Evolutionary conservation across 1,140 invertebrate species (phyloP), one percentile per base, ranked within the genome.

Genomic region (Drosophila simulans): DNA sequence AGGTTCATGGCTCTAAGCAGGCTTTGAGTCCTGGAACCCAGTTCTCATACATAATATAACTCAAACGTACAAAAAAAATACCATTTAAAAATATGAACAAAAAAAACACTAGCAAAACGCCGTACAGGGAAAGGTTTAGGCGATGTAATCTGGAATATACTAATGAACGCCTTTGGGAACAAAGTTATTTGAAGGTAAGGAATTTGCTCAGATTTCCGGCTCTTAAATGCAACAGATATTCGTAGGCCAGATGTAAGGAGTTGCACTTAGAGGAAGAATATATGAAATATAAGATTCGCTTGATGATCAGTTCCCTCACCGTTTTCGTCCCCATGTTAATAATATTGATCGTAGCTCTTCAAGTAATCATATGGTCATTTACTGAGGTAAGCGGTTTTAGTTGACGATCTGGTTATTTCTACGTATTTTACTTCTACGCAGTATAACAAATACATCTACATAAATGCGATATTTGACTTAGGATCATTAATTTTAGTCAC

Each of bases 401-500:
- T 31, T 1, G 1, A 2, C 0, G 0, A 4, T 3, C 5, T 11
- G 5, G 22, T 2, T 2, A 35, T n/a, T 17, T n/a, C 3, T 1
- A 12, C 12, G 31, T 27, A 57, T 35, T 5, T 46, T 0, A 17
- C 34, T n/a, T n/a, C 5, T 13, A 17, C 27, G 8, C 58, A 84
- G 77, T n/a, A 4, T 0, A 22, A 20, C 1, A 59, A 1, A 10
- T 31, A 31, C 31, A 31, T 31, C 8, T 8, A 31, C 7, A 8
- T 31, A 2, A 31, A 51, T 17, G 11, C 93, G 17, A 69, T 90
- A 2, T 12, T 15, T 31, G 31, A 31, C 10, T 27, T 3, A 4
- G 4, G 31, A 91, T 90, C 48, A 5, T 40, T 52, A 3, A 65
- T 93, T n/a, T 46, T 93, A 4, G 48, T 93, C 10, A 1, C 17